Conservation (phyloP, 2,888 invertebrate genomes). For the Busseola fusca region DNA sequence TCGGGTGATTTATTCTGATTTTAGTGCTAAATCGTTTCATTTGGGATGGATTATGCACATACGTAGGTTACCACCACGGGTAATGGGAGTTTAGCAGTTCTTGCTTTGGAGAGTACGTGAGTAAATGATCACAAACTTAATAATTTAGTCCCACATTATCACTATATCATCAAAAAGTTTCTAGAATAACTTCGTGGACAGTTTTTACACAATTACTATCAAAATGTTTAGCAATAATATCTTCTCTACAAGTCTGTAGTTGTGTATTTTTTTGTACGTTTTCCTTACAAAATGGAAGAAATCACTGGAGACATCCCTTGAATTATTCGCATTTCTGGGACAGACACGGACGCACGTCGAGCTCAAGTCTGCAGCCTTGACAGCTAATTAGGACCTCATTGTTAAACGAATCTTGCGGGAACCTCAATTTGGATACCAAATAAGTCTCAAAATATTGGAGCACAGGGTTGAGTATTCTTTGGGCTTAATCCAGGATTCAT, state of each 20-base stretch:
- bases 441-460: constrained; percentile 62
- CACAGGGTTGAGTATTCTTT: constrained; percentile 73
- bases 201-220: background rate
- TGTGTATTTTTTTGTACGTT: constrained; percentile 51
- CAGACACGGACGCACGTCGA: constrained; percentile 76
- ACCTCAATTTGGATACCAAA: constrained; percentile 62
- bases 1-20: constrained; percentile 82
- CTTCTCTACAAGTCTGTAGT: background rate
- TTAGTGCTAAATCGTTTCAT: constrained; percentile 59
- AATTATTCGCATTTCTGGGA: constrained; percentile 87
- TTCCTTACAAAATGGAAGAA: constrained; percentile 83
- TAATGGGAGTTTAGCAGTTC: background rate
- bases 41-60: constrained; percentile 43
- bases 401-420: constrained; percentile 84
- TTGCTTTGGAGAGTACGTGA: background rate
- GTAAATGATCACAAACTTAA: background rate
- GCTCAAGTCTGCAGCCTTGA: constrained; percentile 83
- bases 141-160: background rate
- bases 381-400: constrained; percentile 88
- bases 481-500: constrained; percentile 74
- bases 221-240: background rate
- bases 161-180: background rate
- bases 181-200: background rate
- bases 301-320: constrained; percentile 85
- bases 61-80: background rate